These are phyloP conservation scores for Pogona vitticeps DNA, from an alignment of 2,113 vertebrate genomes.

Conservation along the genomic window DNA sequence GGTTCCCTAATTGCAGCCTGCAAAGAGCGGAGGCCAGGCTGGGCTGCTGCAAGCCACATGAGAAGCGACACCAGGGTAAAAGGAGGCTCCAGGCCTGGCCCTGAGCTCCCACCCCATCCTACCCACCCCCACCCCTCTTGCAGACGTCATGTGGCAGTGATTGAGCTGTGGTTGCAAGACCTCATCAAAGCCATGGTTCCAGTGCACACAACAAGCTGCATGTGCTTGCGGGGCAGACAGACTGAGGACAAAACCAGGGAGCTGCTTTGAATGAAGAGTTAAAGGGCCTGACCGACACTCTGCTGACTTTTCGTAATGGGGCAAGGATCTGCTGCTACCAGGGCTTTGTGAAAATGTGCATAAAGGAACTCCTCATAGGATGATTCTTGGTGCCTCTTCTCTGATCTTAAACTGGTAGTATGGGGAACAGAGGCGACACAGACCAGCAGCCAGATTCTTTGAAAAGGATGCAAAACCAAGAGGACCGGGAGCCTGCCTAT, in stretches of 20 bases:
- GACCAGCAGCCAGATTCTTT: background rate
- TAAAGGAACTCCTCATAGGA: background rate
- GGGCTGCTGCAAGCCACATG: constrained; percentile 44
- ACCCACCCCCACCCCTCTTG: constrained; percentile 28
- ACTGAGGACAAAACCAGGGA: background rate
- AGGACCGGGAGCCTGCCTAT: too few relatives aligned
- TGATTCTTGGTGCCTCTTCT: background rate
- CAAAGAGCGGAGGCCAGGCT: constrained; percentile 24
- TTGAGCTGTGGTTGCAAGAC: constrained; percentile 35
- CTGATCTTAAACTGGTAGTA: background rate
- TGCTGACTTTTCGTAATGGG: background rate
- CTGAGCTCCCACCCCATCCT: constrained; percentile 33
- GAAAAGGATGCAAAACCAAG: background rate
- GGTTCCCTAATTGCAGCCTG: constrained; percentile 50
- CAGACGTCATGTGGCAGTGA: constrained; percentile 44
- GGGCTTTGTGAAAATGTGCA: background rate
- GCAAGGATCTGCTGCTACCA: too few relatives aligned
- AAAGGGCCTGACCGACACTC: constrained; percentile 36
- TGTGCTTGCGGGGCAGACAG: background rate
- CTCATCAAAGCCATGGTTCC: constrained; percentile 32
- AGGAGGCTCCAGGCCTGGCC: constrained; percentile 16
- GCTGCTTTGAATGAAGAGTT: background rate
- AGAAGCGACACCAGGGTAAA: constrained; percentile 33
- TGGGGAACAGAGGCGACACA: background rate
- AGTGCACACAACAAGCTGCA: background rate